A percentile compares a stretch with the other conserved stretches of the same genome.
phyloP scores from a whole-genome alignment of 1,140 invertebrate species.

The Dicyema japonicum region DNA sequence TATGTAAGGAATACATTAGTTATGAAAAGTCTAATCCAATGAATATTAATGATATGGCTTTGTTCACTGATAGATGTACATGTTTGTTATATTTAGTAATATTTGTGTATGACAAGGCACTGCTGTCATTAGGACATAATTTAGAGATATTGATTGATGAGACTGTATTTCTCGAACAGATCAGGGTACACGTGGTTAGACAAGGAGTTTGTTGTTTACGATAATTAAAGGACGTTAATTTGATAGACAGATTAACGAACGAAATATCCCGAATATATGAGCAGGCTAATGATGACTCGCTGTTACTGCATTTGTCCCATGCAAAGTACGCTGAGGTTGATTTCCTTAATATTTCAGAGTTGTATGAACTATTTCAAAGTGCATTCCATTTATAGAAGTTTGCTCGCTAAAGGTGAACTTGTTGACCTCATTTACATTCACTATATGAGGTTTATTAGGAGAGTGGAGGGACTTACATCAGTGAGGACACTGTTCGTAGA shows the following conservation, averaged over 20 bases:
- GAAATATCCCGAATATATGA: too few relatives aligned
- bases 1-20: slow-evolving; percentile 94
- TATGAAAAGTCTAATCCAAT: slow-evolving; percentile 89
- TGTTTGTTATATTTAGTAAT: slow-evolving; percentile 31
- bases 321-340: too few relatives aligned
- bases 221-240: too few relatives aligned
- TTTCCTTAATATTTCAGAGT: too few relatives aligned
- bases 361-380: slow-evolving; percentile 80
- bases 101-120: slow-evolving; percentile 87
- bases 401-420: slow-evolving; percentile 43
- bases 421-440: slow-evolving; percentile 88
- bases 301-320: too few relatives aligned
- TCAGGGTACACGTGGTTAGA: slow-evolving; percentile 54
- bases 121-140: slow-evolving; percentile 75
- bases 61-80: slow-evolving; percentile 42
- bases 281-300: too few relatives aligned
- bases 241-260: too few relatives aligned
- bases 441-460: slow-evolving; percentile 84
- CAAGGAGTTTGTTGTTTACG: slow-evolving; percentile 50
- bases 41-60: slow-evolving; percentile 58
- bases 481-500: slow-evolving; percentile 68
- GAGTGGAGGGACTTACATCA: slow-evolving; percentile 84
- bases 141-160: slow-evolving; percentile 95
- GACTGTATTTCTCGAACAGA: slow-evolving; percentile 65
- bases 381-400: slow-evolving; percentile 68